Base-by-base conservation (phyloP, 2,888 invertebrate genomes). In the Tetragonisca angustula region DNA sequence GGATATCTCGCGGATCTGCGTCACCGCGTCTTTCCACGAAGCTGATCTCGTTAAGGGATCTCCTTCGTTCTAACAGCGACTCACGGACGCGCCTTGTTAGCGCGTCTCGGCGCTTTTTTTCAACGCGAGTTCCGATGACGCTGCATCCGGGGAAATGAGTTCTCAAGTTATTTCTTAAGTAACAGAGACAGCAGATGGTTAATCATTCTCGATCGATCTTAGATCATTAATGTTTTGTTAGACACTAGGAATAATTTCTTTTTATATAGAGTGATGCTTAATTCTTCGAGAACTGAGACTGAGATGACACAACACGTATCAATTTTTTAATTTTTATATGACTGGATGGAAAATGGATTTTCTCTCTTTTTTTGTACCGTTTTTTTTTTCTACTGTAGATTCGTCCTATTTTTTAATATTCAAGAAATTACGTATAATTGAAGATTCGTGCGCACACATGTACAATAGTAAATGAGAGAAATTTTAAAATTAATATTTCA, bases 11-110 rank as follows among this genome's bases (percentile, higher is more conserved):
- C 77, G 88, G 84, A 88, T 89, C 86, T 87, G 88, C 87, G 85
- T 87, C 88, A 84, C 84, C 87, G 88, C 87, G 87, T 79, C 87
- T 86, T 88, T 89, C 86, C 88, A 81, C 87, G 76, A 74, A 83
- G 85, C 85, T 89, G 90, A 89, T 89, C 90, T 90, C 85, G 87
- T 90, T 90, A 90, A 90, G 86, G 85, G 83, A 88, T 77, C 79
- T 89, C 82, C 84, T 88, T 86, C 87, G 85, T 85, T 87, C 85
- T 83, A 76, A 82, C 84, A 70, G 74, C 76, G 74, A 56, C 79
- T 79, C 84, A 80, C 69, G 76, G 77, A 84, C 75, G 85, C 81
- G 85, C 81, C 89, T 89, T 89, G 89, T 89, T 89, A 89, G 84
- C 64, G 79, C 81, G 89, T 89, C 88, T 89, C 89, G 83, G 52